Percentiles rank a stretch among this genome's conserved stretches.
phyloP scores from a whole-genome alignment of 1,140 invertebrate species.

The Macrosteles quadrilineatus region DNA sequence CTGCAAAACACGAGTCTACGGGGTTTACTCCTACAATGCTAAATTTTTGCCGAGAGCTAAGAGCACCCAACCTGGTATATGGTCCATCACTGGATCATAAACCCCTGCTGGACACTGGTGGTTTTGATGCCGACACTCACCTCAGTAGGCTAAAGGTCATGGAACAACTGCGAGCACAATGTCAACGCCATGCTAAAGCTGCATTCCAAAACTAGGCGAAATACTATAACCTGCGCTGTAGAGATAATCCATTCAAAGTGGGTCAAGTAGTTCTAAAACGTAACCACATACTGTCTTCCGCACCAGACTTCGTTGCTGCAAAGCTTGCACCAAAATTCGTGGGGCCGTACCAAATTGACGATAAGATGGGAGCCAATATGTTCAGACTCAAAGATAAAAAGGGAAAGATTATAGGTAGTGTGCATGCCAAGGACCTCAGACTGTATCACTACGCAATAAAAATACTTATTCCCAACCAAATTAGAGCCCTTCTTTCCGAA shows the following conservation, averaged over 20 bases:
- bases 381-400: neutral
- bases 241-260: neutral
- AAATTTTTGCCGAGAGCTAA: no score
- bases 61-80: constrained; percentile 21
- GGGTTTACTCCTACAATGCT: constrained; percentile 48
- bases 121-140: no score
- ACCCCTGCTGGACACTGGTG: neutral
- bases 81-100: neutral
- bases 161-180: no score
- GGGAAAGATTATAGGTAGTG: neutral
- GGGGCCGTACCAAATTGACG: neutral
- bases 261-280: neutral
- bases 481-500: no score
- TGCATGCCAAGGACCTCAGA: constrained; percentile 14
- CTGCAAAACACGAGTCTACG: no score
- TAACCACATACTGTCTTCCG: no score
- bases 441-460: neutral
- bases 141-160: neutral
- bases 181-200: neutral
- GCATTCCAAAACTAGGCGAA: neutral
- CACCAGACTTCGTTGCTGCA: neutral
- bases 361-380: constrained; percentile 1
- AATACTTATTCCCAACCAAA: no score
- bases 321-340: constrained; percentile 9
- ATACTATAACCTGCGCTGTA: constrained; percentile 5